phyloP scores from a whole-genome alignment of 2,797 vertebrate species.

The Anguilla megastoma region DNA sequence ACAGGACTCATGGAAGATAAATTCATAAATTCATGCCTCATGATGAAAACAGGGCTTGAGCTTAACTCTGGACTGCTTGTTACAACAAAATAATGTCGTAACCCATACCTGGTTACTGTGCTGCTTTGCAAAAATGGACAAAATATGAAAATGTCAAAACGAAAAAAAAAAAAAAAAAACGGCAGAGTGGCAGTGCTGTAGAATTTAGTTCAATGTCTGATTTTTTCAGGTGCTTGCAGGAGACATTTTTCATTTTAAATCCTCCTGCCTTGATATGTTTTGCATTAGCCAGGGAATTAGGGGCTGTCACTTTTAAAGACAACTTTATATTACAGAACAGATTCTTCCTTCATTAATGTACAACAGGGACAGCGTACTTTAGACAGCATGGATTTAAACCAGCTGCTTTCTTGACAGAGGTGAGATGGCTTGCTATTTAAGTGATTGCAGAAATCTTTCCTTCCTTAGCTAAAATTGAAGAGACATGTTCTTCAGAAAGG shows the following conservation, averaged over 20 bases:
- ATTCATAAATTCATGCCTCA: slow-evolving; percentile 2
- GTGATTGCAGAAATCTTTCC: neutral
- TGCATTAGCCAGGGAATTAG: neutral
- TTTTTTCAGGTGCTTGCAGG: neutral
- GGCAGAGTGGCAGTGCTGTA: neutral
- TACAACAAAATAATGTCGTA: neutral
- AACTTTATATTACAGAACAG: neutral
- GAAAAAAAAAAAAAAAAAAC: neutral
- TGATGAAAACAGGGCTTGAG: neutral
- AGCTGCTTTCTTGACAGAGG: neutral
- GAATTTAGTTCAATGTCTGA: neutral
- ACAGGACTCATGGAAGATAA: neutral
- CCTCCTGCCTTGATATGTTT: neutral
- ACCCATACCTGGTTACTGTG: neutral
- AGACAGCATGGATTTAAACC: neutral
- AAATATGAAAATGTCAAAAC: neutral
- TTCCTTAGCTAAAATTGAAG: neutral
- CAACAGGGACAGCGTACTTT: neutral
- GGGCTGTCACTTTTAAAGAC: neutral
- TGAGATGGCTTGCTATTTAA: neutral
- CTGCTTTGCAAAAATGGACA: neutral
- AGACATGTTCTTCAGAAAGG: neutral
- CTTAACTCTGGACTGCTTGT: neutral
- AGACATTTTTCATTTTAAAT: slow-evolving; percentile 15
- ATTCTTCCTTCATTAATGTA: neutral